Conservation (phyloP, 1,140 invertebrate genomes). For the Orchestia grillus region DNA sequence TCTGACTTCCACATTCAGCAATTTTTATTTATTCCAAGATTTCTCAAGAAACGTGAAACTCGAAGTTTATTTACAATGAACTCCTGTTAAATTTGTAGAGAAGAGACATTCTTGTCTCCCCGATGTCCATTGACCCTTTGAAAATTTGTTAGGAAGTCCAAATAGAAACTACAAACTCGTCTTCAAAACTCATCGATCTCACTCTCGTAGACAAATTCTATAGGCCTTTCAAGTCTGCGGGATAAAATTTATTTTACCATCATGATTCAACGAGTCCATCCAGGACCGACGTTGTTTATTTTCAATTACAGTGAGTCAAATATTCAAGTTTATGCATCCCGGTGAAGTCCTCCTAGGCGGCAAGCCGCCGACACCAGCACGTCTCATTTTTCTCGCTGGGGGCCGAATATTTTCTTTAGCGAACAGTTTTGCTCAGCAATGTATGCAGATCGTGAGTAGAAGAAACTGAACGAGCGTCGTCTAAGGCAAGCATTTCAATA, state of each 20-base stretch:
- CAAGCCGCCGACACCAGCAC: background rate
- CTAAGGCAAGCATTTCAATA: background rate
- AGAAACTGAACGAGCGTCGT: background rate
- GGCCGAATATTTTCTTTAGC: background rate
- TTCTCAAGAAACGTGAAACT: background rate
- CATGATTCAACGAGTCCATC: background rate
- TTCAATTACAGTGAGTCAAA: background rate
- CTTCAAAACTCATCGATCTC: background rate
- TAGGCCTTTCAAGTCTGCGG: background rate
- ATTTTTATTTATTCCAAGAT: background rate
- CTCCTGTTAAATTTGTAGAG: background rate
- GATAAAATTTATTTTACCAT: background rate
- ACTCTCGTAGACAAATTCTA: background rate
- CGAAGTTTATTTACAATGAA: no score
- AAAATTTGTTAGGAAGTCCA: no score
- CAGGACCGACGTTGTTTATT: background rate
- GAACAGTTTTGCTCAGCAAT: background rate
- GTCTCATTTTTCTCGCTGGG: background rate
- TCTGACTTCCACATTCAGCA: background rate
- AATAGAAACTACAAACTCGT: no score
- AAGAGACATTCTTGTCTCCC: background rate
- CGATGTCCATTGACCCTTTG: background rate
- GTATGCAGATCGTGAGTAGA: constrained; percentile 35
- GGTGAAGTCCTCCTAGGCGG: background rate
- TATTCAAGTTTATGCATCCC: background rate